Conservation (phyloP, 2,113 vertebrate species). For the Campylomormyrus tamandua region DNA sequence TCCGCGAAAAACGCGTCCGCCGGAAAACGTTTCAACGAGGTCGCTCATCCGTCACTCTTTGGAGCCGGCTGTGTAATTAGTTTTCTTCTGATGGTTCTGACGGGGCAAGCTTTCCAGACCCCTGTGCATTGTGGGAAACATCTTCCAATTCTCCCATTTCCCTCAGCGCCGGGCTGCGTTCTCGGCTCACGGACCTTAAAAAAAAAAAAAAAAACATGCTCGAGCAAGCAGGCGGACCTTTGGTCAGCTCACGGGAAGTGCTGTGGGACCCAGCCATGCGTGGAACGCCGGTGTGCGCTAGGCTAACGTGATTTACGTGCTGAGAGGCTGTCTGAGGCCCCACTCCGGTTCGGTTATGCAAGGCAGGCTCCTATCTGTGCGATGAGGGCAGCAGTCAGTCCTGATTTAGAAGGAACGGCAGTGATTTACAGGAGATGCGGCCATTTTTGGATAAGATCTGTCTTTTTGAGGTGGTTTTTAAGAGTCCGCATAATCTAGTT, state of each 20-base stretch:
- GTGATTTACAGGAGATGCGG: not conserved
- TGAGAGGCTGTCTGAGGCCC: not conserved
- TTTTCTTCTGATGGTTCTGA: slow-evolving; percentile 44
- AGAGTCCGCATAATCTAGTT: not conserved
- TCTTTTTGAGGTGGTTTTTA: not conserved
- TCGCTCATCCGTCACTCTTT: slow-evolving; percentile 44
- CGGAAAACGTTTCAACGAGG: slow-evolving; percentile 38
- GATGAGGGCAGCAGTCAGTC: not conserved
- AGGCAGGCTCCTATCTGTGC: not conserved
- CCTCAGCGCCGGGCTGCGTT: not conserved
- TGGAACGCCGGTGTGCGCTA: not conserved
- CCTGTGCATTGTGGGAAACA: slow-evolving; percentile 20
- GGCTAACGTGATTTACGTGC: not conserved
- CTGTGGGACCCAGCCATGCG: not conserved
- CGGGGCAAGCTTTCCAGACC: slow-evolving; percentile 39
- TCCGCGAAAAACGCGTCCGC: slow-evolving; percentile 27
- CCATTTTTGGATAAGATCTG: not conserved
- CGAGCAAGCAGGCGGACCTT: not conserved
- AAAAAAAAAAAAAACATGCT: not conserved
- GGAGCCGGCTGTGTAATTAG: slow-evolving; percentile 54
- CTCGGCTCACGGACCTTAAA: not conserved
- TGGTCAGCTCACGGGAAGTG: not conserved
- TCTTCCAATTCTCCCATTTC: not conserved
- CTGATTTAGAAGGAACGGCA: not conserved
- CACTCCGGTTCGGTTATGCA: not conserved